phyloP scores from a whole-genome alignment of 2,113 vertebrate species.

The Alectura lathami region DNA sequence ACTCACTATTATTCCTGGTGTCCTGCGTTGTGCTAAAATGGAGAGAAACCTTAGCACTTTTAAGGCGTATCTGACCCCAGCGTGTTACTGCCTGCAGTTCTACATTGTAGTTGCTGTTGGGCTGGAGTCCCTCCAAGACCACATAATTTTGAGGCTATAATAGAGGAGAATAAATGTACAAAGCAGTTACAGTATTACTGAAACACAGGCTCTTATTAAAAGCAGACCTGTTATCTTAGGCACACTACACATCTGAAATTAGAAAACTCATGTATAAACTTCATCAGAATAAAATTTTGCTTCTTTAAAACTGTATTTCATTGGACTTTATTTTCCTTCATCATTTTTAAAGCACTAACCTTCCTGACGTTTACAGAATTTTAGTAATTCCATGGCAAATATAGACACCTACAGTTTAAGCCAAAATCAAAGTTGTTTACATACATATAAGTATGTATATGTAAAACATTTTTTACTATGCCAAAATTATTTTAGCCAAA shows the following conservation, averaged over 20 bases:
- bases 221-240: conserved; percentile 22
- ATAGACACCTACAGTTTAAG: background rate
- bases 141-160: conserved; percentile 84
- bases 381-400: background rate
- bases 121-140: conserved; percentile 86
- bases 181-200: background rate
- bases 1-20: conserved; percentile 78
- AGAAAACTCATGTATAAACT: background rate
- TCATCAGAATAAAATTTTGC: background rate
- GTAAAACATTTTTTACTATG: background rate
- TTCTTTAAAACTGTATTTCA: background rate
- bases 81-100: conserved; percentile 91
- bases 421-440: background rate
- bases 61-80: conserved; percentile 92
- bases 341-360: background rate
- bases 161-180: background rate
- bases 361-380: background rate
- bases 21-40: conserved; percentile 80
- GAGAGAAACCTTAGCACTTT: conserved; percentile 88
- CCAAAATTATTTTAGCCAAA: background rate
- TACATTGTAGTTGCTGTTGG: conserved; percentile 85
- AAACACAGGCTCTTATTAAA: background rate
- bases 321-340: background rate
- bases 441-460: too few species aligned
- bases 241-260: background rate